phyloP scores from a whole-genome alignment of 2,888 invertebrate genomes.

The Drosophila histrio region DNA sequence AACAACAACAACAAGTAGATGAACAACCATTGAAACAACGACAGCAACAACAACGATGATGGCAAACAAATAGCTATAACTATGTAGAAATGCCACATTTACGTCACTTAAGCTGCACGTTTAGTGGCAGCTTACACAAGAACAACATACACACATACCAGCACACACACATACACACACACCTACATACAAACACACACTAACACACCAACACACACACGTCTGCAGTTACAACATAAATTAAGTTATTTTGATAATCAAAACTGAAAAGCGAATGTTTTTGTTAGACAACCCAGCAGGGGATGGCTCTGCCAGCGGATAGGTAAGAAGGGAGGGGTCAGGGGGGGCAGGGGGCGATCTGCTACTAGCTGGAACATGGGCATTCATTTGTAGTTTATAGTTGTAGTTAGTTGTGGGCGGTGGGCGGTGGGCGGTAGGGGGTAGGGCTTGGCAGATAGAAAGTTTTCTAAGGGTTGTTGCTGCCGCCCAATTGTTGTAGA shows the following conservation, averaged over 20 bases:
- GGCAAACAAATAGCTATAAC: constrained; percentile 28
- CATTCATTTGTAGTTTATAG: constrained; percentile 72
- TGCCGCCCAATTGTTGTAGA: constrained; percentile 67
- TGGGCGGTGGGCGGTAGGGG: not conserved
- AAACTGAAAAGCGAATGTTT: constrained; percentile 73
- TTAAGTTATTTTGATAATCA: constrained; percentile 77
- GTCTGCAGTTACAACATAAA: constrained; percentile 55
- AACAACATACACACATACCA: constrained; percentile 11
- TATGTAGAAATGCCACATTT: constrained; percentile 66
- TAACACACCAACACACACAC: constrained; percentile 17
- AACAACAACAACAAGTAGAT: constrained; percentile 12
- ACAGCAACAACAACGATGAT: constrained; percentile 1
- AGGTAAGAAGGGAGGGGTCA: not conserved
- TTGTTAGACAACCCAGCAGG: constrained; percentile 39
- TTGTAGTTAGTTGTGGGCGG: constrained; percentile 44
- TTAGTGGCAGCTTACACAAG: constrained; percentile 49
- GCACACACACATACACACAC: not conserved
- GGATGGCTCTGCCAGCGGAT: not conserved
- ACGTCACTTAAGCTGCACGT: constrained; percentile 73
- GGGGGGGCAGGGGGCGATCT: not conserved
- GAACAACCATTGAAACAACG: constrained; percentile 2
- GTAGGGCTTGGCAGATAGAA: no score
- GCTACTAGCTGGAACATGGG: constrained; percentile 32
- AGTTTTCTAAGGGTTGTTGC: constrained; percentile 63
- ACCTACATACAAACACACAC: constrained; percentile 1